Percentiles rank a stretch among this genome's conserved stretches.
These are phyloP conservation scores for Nomada lathburiana DNA, from an alignment of 2,888 invertebrate species.

Conservation along the genomic window DNA sequence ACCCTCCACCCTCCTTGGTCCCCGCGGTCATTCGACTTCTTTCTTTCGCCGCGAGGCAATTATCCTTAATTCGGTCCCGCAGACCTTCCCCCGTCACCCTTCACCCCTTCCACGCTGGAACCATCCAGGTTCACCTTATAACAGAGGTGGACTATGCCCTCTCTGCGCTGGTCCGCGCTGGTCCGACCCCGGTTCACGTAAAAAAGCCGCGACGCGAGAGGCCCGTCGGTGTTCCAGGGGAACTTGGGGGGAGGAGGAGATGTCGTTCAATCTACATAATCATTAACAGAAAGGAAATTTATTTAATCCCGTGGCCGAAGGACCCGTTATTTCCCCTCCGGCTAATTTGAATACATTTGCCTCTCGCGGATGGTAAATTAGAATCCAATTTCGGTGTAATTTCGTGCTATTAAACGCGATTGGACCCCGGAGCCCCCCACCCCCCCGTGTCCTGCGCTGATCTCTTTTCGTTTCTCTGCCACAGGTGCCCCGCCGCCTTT, in stretches of 20 bases:
- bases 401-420: slow-evolving; percentile 83
- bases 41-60: slow-evolving; percentile 72
- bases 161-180: slow-evolving; percentile 7
- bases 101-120: background rate
- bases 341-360: slow-evolving; percentile 83
- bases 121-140: background rate
- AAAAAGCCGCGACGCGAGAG: slow-evolving; percentile 58
- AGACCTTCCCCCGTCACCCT: slow-evolving; percentile 35
- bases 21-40: slow-evolving; percentile 18
- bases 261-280: slow-evolving; percentile 84
- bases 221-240: background rate
- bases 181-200: slow-evolving; percentile 33
- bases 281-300: slow-evolving; percentile 83
- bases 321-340: slow-evolving; percentile 78
- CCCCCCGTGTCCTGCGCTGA: slow-evolving; percentile 16
- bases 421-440: slow-evolving; percentile 66
- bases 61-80: slow-evolving; percentile 77
- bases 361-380: slow-evolving; percentile 81
- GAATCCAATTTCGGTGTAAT: slow-evolving; percentile 84
- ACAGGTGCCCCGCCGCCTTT: background rate
- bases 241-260: slow-evolving; percentile 71
- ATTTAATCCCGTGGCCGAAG: slow-evolving; percentile 79
- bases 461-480: slow-evolving; percentile 34
- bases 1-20: slow-evolving; percentile 27
- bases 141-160: background rate